phyloP scores from a whole-genome alignment of 2,888 invertebrate genomes.

The Macaria notata region DNA sequence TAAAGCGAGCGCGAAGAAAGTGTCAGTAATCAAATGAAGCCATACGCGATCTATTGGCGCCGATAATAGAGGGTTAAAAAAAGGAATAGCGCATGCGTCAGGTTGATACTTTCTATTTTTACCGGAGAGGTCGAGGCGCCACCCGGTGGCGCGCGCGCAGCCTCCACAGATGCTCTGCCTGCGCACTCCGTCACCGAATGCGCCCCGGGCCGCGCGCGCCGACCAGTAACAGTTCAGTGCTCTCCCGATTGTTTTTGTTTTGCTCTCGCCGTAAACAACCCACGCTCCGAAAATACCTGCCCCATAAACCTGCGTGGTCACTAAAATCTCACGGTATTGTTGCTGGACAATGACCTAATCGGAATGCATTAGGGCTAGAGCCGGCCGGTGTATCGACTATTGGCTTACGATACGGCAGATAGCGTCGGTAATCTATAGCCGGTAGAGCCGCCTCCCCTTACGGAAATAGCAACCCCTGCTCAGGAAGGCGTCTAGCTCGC shows the following conservation, averaged over 20 bases:
- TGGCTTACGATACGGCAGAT: constrained; percentile 59
- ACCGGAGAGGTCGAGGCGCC: constrained; percentile 69
- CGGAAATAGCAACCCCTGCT: constrained; percentile 46
- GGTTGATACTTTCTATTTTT: constrained; percentile 80
- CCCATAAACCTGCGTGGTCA: constrained; percentile 7
- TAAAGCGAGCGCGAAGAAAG: constrained; percentile 50
- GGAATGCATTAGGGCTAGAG: constrained; percentile 66
- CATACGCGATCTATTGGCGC: constrained; percentile 55
- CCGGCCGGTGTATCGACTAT: constrained; percentile 58
- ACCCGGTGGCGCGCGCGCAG: constrained; percentile 43
- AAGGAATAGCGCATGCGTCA: constrained; percentile 65
- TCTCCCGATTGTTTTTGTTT: constrained; percentile 56
- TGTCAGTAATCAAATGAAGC: constrained; percentile 55
- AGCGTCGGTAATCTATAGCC: constrained; percentile 45
- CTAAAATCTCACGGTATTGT: constrained; percentile 31
- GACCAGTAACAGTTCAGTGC: constrained; percentile 40
- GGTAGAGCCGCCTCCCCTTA: constrained; percentile 47
- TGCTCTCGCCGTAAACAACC: constrained; percentile 28
- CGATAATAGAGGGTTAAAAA: constrained; percentile 75
- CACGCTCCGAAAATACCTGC: constrained; percentile 22
- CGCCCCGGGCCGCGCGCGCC: constrained; percentile 73
- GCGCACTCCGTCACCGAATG: constrained; percentile 74
- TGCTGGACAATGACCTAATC: constrained; percentile 66
- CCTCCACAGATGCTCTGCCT: constrained; percentile 46
- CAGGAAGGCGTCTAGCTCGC: constrained; percentile 55